Evolutionary conservation across 2,888 invertebrate species (phyloP).

Genomic region (Archips crataeganus): DNA sequence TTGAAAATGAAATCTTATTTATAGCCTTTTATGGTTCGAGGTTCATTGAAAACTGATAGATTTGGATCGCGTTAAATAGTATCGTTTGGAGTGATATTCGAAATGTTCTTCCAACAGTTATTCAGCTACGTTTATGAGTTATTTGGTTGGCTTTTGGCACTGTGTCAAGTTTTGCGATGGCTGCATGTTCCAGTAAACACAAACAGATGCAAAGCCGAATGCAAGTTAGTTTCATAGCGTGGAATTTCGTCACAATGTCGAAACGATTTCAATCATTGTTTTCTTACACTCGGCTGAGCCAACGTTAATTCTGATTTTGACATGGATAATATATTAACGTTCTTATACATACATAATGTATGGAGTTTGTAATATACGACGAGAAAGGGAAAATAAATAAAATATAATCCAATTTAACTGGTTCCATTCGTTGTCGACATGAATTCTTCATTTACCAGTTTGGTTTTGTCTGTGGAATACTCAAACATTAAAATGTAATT

Average conservation of each 20-base stretch:
- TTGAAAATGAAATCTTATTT: slow-evolving; percentile 28
- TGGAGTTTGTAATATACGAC: neutral
- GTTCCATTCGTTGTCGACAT: neutral
- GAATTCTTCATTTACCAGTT: neutral
- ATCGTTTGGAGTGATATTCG: neutral
- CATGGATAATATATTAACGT: neutral
- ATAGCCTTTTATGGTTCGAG: neutral
- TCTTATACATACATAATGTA: slow-evolving; percentile 4
- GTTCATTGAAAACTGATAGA: neutral
- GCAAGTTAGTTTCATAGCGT: slow-evolving; percentile 13
- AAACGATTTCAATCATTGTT: slow-evolving; percentile 1
- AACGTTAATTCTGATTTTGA: neutral
- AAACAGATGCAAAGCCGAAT: slow-evolving; percentile 16
- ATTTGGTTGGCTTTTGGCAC: slow-evolving; percentile 16
- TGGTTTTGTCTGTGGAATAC: neutral
- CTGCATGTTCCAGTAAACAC: neutral
- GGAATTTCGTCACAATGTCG: slow-evolving; percentile 5
- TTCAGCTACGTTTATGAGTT: neutral
- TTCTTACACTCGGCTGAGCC: neutral
- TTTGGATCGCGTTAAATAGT: slow-evolving; percentile 2
- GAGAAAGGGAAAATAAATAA: neutral
- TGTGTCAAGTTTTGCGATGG: slow-evolving; percentile 8
- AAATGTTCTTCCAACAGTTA: neutral
- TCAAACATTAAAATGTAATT: neutral
- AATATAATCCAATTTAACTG: neutral